A percentile compares a stretch with the other conserved stretches of the same genome.
phyloP scores from a whole-genome alignment of 2,888 invertebrate species.

The Coremacera marginata region DNA sequence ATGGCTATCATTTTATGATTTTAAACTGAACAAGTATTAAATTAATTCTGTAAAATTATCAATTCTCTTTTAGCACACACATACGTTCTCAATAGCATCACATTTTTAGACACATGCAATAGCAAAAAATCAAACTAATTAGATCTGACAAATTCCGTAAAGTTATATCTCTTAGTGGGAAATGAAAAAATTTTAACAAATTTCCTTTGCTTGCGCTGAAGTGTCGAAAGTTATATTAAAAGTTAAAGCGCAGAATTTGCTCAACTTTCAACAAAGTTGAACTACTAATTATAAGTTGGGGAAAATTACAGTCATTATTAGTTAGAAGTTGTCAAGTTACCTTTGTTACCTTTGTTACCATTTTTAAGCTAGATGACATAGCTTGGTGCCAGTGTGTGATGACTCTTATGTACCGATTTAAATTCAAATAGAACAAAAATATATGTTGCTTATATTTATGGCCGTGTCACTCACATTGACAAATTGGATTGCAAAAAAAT shows the following conservation, averaged over 20 bases:
- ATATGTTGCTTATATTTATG: too few relatives aligned
- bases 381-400: too few relatives aligned
- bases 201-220: background rate
- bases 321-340: too few relatives aligned
- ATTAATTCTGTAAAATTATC: background rate
- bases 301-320: too few relatives aligned
- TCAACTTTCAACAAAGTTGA: background rate
- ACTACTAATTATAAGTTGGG: background rate
- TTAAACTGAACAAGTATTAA: background rate
- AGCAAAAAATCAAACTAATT: background rate
- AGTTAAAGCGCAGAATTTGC: background rate
- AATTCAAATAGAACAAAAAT: too few relatives aligned
- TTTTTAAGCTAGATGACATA: too few relatives aligned
- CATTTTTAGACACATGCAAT: background rate
- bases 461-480: too few relatives aligned
- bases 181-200: background rate
- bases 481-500: too few relatives aligned
- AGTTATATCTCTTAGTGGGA: background rate
- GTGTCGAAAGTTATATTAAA: background rate
- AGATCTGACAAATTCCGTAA: background rate
- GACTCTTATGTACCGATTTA: too few relatives aligned
- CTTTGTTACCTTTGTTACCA: too few relatives aligned
- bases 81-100: background rate
- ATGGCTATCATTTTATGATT: background rate
- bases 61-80: background rate